These are phyloP conservation scores for Orchestes rusci DNA, from an alignment of 2,888 invertebrate genomes.

Conservation along the genomic window DNA sequence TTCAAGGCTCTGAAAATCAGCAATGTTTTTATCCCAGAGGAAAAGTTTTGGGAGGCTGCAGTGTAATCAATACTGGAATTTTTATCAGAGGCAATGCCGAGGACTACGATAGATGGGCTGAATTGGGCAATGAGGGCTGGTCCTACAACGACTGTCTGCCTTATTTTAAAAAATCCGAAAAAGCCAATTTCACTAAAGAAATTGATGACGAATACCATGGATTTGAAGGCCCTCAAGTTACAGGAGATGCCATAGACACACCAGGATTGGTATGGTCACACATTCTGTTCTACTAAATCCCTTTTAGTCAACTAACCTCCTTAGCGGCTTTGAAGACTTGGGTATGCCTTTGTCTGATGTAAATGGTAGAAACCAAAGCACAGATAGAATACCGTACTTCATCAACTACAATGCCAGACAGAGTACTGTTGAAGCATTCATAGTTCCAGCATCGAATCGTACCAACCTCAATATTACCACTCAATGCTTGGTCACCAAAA, in stretches of 20 bases:
- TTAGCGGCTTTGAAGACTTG: conserved; percentile 4
- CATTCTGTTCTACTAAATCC: too few species aligned
- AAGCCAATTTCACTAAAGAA: conserved; percentile 4
- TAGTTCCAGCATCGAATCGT: too few species aligned
- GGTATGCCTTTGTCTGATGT: conserved; percentile 4
- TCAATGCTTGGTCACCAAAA: too few species aligned
- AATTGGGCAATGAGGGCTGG: conserved; percentile 26
- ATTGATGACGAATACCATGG: conserved; percentile 7
- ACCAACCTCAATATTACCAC: too few species aligned
- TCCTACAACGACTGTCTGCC: conserved; percentile 43
- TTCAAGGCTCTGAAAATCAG: too few species aligned
- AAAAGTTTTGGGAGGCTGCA: conserved; percentile 5
- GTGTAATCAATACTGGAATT: conserved; percentile 3
- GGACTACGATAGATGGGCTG: conserved; percentile 7
- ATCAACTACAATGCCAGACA: too few species aligned
- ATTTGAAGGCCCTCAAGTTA: conserved; percentile 1
- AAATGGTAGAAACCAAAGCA: conserved; percentile 7
- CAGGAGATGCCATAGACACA: not conserved
- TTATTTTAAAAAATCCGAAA: conserved; percentile 22
- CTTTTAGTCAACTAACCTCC: too few species aligned
- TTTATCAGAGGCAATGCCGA: not conserved
- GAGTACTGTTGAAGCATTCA: too few species aligned
- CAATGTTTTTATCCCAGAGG: conserved; percentile 9
- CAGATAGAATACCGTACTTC: not conserved
- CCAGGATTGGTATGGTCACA: conserved; percentile 1